phyloP scores from a whole-genome alignment of 2,888 invertebrate genomes.

The Apeira syringaria region DNA sequence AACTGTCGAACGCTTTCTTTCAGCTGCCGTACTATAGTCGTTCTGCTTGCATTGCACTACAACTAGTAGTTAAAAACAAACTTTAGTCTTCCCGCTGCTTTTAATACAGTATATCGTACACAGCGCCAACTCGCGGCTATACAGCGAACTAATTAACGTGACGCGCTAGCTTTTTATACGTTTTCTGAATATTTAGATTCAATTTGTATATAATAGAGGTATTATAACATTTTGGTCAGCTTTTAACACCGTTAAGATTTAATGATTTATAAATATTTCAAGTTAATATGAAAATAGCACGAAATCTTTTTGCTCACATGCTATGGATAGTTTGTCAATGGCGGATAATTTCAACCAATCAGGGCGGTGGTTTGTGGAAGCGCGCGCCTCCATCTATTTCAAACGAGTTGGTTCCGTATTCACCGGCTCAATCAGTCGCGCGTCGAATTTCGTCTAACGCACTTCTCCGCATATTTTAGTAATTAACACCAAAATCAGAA shows the following conservation, averaged over 20 bases:
- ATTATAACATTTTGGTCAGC: constrained; percentile 15
- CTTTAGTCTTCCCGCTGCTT: constrained; percentile 57
- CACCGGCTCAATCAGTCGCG: constrained; percentile 86
- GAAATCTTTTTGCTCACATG: constrained; percentile 60
- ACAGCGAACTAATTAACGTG: constrained; percentile 50
- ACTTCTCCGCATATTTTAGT: constrained; percentile 68
- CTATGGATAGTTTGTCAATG: constrained; percentile 64
- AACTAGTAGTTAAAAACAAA: no score
- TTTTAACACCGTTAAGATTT: constrained; percentile 49
- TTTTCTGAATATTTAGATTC: constrained; percentile 28
- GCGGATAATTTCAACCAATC: constrained; percentile 67
- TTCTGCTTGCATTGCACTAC: no score
- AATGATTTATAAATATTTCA: constrained; percentile 5
- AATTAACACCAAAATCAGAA: constrained; percentile 74
- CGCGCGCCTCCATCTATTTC: constrained; percentile 93
- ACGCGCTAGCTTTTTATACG: constrained; percentile 41
- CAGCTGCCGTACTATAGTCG: no score
- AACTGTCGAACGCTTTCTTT: no score
- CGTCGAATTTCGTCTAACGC: constrained; percentile 85
- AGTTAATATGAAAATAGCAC: constrained; percentile 35
- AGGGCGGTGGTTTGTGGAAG: constrained; percentile 61
- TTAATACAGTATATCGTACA: constrained; percentile 29
- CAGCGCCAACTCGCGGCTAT: constrained; percentile 47
- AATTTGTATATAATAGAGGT: not conserved
- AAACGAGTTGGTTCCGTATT: constrained; percentile 86